Evolutionary conservation across 2,888 invertebrate species (phyloP).

Genomic region (Drosophila meridiana): DNA sequence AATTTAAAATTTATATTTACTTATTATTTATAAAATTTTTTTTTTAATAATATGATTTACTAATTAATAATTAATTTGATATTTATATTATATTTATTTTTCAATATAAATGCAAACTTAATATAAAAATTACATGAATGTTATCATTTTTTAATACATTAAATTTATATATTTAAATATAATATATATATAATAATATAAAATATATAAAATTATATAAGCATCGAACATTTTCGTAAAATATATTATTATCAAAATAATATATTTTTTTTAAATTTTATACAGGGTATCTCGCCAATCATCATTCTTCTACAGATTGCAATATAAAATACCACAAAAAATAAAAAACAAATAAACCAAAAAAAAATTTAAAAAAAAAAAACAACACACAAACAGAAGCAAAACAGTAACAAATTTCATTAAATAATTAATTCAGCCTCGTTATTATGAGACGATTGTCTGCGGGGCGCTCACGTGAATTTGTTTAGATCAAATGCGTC

Average conservation of each 20-base stretch:
- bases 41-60: no score
- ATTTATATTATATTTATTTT: no score
- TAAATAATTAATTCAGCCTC: slow-evolving; percentile 62
- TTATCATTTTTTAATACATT: no score
- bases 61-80: no score
- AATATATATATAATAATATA: not conserved
- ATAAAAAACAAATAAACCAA: not conserved
- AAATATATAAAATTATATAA: no score
- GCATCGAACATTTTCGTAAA: not conserved
- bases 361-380: not conserved
- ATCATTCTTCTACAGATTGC: not conserved
- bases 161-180: not conserved
- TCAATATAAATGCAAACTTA: no score
- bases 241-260: not conserved
- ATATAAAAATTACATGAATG: no score
- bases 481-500: slow-evolving; percentile 75
- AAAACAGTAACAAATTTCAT: slow-evolving; percentile 47
- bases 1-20: no score
- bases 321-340: not conserved
- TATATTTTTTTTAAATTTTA: not conserved
- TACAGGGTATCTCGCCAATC: not conserved
- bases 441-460: slow-evolving; percentile 50
- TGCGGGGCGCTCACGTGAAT: slow-evolving; percentile 70
- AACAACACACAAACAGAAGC: slow-evolving; percentile 6
- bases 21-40: no score